These are phyloP conservation scores for Buceros bicornis DNA, from an alignment of 2,797 vertebrate species.

Conservation along the genomic window DNA sequence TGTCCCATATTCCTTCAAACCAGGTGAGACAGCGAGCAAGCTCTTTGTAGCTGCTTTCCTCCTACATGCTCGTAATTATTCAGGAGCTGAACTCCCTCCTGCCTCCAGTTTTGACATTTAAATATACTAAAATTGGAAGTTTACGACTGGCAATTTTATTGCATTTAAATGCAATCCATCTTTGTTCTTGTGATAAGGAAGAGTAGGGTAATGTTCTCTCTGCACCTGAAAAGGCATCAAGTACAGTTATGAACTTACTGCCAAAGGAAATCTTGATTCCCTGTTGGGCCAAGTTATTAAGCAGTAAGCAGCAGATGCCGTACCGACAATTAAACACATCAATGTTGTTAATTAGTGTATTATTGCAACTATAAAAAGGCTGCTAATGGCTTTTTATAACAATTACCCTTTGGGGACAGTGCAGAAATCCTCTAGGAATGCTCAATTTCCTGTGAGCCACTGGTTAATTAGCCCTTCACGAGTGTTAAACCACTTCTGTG, in stretches of 20 bases:
- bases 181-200: neutral
- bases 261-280: neutral
- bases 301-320: neutral
- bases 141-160: neutral
- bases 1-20: neutral
- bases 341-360: slow-evolving; percentile 18
- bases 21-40: neutral
- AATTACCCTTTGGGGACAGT: slow-evolving; percentile 20
- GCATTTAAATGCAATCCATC: neutral
- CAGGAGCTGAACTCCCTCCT: neutral
- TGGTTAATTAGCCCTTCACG: neutral
- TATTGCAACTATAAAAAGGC: slow-evolving; percentile 47
- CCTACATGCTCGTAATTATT: neutral
- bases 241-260: neutral
- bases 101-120: neutral
- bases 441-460: slow-evolving; percentile 47
- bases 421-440: slow-evolving; percentile 50
- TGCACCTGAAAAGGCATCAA: neutral
- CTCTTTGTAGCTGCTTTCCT: neutral
- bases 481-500: neutral
- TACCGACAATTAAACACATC: slow-evolving; percentile 32
- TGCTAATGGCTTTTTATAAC: slow-evolving; percentile 56
- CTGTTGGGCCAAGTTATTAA: neutral
- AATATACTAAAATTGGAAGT: neutral
- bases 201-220: neutral